Conservation (phyloP, 2,888 invertebrate species). For the Sminthurides aquaticus region DNA sequence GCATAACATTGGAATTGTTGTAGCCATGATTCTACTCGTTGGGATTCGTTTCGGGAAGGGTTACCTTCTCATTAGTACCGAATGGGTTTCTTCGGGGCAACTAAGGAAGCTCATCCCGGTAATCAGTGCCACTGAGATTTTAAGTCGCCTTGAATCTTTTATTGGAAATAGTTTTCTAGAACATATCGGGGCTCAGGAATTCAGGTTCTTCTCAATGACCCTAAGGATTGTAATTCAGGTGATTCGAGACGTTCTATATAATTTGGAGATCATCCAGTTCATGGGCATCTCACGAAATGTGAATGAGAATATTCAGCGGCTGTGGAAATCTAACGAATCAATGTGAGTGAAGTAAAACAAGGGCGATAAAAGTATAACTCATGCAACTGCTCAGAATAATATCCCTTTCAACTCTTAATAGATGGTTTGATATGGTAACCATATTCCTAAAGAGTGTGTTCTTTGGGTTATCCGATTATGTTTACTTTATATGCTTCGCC, state of each 20-base stretch:
- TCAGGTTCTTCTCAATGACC: neutral
- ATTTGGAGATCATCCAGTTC: neutral
- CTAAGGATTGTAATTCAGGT: neutral
- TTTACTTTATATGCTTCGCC: too few species aligned
- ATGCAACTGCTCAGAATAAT: too few species aligned
- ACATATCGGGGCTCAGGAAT: neutral
- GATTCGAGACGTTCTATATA: neutral
- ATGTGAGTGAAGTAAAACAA: neutral
- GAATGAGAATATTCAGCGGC: too few species aligned
- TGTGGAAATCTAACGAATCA: neutral
- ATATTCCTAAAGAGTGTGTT: neutral
- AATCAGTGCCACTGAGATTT: too few species aligned
- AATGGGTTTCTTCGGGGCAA: too few species aligned
- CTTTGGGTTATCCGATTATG: neutral
- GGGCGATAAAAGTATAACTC: too few species aligned
- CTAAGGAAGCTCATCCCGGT: too few species aligned
- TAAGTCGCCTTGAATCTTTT: too few species aligned
- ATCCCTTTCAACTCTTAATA: too few species aligned
- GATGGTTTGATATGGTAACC: too few species aligned
- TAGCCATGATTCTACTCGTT: neutral
- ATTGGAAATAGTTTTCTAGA: too few species aligned
- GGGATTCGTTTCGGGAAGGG: neutral
- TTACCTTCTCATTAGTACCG: too few species aligned
- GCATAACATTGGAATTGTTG: neutral
- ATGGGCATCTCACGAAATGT: neutral